Conservation (phyloP, 2,797 vertebrate genomes). For the Trematomus bernacchii region DNA sequence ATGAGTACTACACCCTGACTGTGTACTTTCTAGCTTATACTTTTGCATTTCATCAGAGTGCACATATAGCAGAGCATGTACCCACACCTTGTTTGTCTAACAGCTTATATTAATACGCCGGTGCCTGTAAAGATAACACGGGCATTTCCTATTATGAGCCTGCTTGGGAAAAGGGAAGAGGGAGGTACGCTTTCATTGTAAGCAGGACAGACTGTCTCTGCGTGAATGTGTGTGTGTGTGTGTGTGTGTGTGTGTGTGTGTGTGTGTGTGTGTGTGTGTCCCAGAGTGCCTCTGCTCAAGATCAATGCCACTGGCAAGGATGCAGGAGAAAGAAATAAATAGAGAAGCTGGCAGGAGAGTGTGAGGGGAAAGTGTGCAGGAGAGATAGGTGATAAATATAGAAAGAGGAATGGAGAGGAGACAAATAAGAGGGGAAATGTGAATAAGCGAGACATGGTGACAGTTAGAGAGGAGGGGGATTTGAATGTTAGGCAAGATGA, state of each 20-base stretch:
- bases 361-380: background rate
- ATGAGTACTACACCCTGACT: constrained; percentile 2
- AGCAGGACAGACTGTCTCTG: constrained; percentile 46
- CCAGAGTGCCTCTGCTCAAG: constrained; percentile 9
- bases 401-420: constrained; percentile 73
- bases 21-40: constrained; percentile 15
- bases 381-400: constrained; percentile 22
- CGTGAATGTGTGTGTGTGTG: constrained; percentile 34
- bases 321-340: constrained; percentile 7
- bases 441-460: constrained; percentile 17
- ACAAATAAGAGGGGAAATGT: constrained; percentile 20
- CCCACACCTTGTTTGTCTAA: constrained; percentile 72
- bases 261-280: constrained; percentile 4
- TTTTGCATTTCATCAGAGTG: constrained; percentile 40
- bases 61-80: constrained; percentile 39
- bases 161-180: constrained; percentile 77
- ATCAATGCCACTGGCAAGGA: constrained; percentile 13
- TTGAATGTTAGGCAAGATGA: constrained; percentile 1
- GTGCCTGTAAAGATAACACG: constrained; percentile 77
- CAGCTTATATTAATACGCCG: constrained; percentile 78
- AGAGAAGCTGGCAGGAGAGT: background rate
- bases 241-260: constrained; percentile 12
- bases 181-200: constrained; percentile 71
- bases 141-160: constrained; percentile 82
- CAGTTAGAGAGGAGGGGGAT: background rate